Evolutionary conservation across 2,888 invertebrate species (phyloP).

Genomic region (Drosophila seclusa): DNA sequence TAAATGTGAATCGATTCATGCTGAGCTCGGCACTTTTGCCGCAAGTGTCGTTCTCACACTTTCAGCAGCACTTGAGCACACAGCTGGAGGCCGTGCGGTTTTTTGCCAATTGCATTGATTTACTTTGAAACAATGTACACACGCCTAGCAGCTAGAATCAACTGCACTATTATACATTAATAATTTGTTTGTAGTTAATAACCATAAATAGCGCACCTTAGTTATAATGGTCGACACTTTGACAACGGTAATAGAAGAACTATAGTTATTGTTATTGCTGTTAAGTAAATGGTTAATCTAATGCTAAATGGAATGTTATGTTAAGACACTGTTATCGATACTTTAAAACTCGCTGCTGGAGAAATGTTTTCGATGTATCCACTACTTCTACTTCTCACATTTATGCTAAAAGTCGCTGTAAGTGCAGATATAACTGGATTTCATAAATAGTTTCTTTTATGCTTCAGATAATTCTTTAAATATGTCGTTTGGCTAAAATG

Average conservation of each 20-base stretch:
- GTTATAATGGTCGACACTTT: constrained; percentile 44
- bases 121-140: constrained; percentile 8
- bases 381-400: background rate
- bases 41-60: constrained; percentile 32
- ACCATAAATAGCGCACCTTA: constrained; percentile 27
- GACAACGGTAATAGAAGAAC: constrained; percentile 1
- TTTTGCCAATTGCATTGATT: constrained; percentile 23
- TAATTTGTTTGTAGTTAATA: background rate
- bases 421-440: background rate
- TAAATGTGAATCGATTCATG: constrained; percentile 52
- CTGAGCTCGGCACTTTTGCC: constrained; percentile 55
- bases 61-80: constrained; percentile 38
- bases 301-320: constrained; percentile 1
- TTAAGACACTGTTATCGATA: constrained; percentile 22
- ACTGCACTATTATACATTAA: background rate
- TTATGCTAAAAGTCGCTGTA: background rate
- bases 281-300: background rate
- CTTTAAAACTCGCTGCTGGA: background rate
- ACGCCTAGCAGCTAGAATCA: background rate
- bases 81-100: constrained; percentile 29
- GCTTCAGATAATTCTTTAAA: background rate
- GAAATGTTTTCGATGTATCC: background rate
- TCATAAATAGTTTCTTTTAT: background rate
- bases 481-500: background rate
- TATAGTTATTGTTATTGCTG: constrained; percentile 1